Percentiles rank a stretch among this genome's conserved stretches.
Conservation (phyloP, 2,888 invertebrate genomes). For the Cenopis cana region DNA sequence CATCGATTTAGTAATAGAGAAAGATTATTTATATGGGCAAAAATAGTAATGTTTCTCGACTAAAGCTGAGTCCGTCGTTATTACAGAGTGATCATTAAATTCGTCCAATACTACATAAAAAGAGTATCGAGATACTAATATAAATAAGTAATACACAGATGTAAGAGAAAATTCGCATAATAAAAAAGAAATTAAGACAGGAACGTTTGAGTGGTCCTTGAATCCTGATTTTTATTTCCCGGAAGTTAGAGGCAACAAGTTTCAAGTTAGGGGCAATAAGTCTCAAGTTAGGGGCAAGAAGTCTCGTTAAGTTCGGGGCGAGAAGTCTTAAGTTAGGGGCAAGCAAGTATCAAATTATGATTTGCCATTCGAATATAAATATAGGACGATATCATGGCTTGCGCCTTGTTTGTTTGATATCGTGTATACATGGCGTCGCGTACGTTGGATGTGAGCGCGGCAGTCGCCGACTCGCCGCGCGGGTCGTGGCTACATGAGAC, state of each 20-base stretch:
- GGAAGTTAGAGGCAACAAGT: conserved; percentile 41
- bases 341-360: conserved; percentile 40
- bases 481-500: conserved; percentile 16
- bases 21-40: conserved; percentile 64
- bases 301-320: too few relatives aligned
- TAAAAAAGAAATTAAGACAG: conserved; percentile 74
- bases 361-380: conserved; percentile 37
- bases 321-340: conserved; percentile 21
- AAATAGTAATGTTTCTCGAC: conserved; percentile 66
- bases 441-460: conserved; percentile 69
- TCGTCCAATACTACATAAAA: conserved; percentile 35
- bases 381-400: conserved; percentile 25
- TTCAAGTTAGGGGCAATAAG: too few relatives aligned
- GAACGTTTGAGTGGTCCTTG: conserved; percentile 93
- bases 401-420: conserved; percentile 26
- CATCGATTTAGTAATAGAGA: conserved; percentile 77
- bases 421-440: conserved; percentile 49
- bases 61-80: conserved; percentile 62
- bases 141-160: conserved; percentile 45
- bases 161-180: conserved; percentile 52
- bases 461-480: conserved; percentile 50
- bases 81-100: conserved; percentile 27
- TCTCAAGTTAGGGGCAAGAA: conserved; percentile 35
- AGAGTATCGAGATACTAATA: conserved; percentile 50
- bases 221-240: conserved; percentile 71